Evolutionary conservation across 2,113 vertebrate species (phyloP).

Genomic region (Eulemur rufifrons): DNA sequence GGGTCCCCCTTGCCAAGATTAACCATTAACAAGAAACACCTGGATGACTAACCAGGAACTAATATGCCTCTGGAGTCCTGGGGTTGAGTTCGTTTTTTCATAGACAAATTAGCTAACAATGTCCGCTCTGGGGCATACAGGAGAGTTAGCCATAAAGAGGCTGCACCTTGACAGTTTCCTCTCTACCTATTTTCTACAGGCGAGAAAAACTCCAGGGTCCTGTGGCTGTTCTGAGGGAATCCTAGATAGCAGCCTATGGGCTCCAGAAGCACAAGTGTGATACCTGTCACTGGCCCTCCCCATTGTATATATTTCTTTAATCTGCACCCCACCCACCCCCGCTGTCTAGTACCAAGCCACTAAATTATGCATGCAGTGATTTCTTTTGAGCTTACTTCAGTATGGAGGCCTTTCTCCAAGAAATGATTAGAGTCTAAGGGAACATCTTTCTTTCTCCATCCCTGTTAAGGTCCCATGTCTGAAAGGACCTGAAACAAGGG

Average conservation of each 20-base stretch:
- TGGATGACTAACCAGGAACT: neutral
- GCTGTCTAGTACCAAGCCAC: neutral
- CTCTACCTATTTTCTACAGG: neutral
- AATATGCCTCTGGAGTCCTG: neutral
- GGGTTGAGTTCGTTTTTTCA: neutral
- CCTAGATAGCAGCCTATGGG: neutral
- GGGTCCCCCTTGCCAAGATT: neutral
- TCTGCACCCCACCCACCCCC: neutral
- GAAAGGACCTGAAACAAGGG: neutral
- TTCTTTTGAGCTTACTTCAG: neutral
- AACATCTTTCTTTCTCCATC: neutral
- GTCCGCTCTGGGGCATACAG: neutral
- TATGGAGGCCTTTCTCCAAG: neutral
- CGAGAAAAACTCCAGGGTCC: slow-evolving; percentile 11
- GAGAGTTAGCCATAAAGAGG: neutral
- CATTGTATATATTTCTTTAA: neutral
- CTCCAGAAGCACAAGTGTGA: neutral
- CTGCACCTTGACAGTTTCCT: neutral
- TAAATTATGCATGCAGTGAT: neutral
- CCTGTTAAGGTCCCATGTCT: neutral
- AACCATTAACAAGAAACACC: neutral
- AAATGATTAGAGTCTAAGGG: neutral
- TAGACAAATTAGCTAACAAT: neutral
- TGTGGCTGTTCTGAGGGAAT: neutral
- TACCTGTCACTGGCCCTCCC: neutral